These are phyloP conservation scores for Callipepla californica DNA, from an alignment of 2,113 vertebrate genomes.

Conservation along the genomic window DNA sequence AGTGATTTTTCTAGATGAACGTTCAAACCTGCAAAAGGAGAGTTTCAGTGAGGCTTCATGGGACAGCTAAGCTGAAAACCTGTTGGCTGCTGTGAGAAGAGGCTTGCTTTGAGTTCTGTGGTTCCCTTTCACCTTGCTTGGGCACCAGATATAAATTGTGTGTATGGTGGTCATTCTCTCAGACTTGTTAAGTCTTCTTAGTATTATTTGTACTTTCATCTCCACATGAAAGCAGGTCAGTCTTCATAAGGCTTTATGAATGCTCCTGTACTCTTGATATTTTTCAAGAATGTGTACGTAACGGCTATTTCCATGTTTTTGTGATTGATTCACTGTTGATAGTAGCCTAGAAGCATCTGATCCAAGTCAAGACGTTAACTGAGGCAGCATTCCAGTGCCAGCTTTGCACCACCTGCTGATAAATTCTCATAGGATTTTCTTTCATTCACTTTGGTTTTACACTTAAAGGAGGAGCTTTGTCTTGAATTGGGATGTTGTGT, in stretches of 20 bases:
- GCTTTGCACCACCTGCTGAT: neutral
- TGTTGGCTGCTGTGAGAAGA: neutral
- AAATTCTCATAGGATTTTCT: neutral
- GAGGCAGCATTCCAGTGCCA: neutral
- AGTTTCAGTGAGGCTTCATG: neutral
- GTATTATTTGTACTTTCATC: neutral
- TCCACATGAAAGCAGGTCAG: neutral
- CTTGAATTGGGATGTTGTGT: neutral
- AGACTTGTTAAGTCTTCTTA: neutral
- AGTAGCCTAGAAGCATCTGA: neutral
- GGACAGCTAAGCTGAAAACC: neutral
- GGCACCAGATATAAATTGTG: neutral
- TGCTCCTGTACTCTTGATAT: neutral
- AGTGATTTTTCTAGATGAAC: neutral
- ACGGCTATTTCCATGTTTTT: neutral
- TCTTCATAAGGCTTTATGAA: neutral
- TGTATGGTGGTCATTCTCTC: rapidly evolving
- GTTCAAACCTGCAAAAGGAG: neutral
- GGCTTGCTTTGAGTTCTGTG: neutral
- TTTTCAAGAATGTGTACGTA: neutral
- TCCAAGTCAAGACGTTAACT: neutral
- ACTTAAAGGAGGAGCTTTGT: neutral
- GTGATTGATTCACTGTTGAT: neutral
- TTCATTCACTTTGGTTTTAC: neutral
- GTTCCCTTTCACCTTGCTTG: neutral